Conservation (phyloP, 2,797 vertebrate species). For the Sebastes itinus region DNA sequence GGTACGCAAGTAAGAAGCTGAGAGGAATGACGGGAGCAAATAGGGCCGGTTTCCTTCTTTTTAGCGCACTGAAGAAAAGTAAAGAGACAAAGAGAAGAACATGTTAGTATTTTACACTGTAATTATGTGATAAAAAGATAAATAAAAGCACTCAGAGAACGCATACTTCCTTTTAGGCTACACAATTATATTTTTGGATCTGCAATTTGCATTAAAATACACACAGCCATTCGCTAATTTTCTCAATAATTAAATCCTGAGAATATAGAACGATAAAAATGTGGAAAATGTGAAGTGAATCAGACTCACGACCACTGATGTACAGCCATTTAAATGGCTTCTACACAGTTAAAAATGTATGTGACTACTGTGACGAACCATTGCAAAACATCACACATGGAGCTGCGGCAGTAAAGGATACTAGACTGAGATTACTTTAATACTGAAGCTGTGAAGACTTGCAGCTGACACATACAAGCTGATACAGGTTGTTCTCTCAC, state of each 20-base stretch:
- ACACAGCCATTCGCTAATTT: neutral
- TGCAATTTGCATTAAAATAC: neutral
- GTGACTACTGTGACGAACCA: neutral
- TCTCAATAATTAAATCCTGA: neutral
- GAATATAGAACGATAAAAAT: neutral
- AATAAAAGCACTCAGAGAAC: neutral
- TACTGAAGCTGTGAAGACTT: slow-evolving; percentile 12
- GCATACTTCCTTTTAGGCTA: neutral
- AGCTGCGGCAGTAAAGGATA: slow-evolving; percentile 10
- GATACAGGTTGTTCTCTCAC: neutral
- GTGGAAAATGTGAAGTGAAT: neutral
- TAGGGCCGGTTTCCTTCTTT: slow-evolving; percentile 81
- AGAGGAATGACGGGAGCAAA: slow-evolving; percentile 86
- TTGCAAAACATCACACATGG: neutral
- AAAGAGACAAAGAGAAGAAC: neutral
- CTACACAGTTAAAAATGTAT: neutral
- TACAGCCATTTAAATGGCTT: neutral
- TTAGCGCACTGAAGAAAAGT: slow-evolving; percentile 81
- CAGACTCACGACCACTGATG: neutral
- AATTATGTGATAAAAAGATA: neutral
- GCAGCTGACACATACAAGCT: neutral
- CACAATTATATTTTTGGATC: neutral
- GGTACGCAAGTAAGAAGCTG: slow-evolving; percentile 86
- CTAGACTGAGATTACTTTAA: neutral
- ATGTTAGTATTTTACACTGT: neutral